A percentile compares a stretch with the other conserved stretches of the same genome.
phyloP scores from a whole-genome alignment of 2,797 vertebrate species.

The Pseudocheirus occidentalis region DNA sequence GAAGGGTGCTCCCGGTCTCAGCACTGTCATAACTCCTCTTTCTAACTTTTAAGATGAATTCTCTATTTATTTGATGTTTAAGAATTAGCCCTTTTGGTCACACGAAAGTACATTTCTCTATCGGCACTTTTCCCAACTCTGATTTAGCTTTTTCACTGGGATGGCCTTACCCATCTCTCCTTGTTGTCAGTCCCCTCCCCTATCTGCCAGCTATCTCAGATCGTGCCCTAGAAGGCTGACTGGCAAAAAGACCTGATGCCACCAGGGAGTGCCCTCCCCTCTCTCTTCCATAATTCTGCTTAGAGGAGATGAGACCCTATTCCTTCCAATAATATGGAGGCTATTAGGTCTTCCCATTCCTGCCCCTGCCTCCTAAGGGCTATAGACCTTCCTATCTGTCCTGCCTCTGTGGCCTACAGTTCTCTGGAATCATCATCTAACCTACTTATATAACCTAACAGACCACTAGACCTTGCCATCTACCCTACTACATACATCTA shows the following conservation, averaged over 20 bases:
- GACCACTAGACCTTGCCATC: not conserved
- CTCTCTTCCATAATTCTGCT: not conserved
- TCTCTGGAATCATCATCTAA: not conserved
- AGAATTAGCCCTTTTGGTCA: not conserved
- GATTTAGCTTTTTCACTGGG: not conserved
- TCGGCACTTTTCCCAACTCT: not conserved
- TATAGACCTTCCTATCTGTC: not conserved
- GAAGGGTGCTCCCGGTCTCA: not conserved
- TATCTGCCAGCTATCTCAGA: not conserved
- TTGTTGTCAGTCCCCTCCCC: not conserved
- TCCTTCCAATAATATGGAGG: not conserved
- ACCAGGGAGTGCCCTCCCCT: not conserved
- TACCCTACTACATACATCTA: not conserved
- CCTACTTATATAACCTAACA: not conserved
- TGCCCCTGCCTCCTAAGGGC: not conserved
- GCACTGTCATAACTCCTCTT: not conserved
- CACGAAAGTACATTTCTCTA: not conserved
- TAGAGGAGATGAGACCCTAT: not conserved
- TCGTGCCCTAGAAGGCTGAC: not conserved
- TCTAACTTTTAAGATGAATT: not conserved
- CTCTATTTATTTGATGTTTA: not conserved
- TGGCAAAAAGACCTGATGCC: not conserved
- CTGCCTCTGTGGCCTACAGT: not conserved
- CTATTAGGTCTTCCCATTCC: not conserved
- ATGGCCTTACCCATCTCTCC: not conserved